Evolutionary conservation across 64 coral and sea anemone species (phyloP).

Genomic region (Hydrozoanthus tunicans): DNA sequence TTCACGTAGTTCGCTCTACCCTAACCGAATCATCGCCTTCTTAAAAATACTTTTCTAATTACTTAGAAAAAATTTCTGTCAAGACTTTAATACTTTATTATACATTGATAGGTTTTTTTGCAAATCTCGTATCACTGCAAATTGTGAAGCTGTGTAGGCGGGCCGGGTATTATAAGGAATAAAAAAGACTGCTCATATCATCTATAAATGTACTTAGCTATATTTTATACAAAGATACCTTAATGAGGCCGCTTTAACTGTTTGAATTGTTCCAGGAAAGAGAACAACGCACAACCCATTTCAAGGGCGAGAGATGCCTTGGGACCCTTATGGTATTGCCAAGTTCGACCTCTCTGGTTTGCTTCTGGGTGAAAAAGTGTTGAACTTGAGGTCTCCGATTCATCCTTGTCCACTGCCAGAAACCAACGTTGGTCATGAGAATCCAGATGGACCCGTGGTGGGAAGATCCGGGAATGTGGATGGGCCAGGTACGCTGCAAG

Average conservation of each 20-base stretch:
- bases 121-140: too few species aligned
- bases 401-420: constrained; percentile 85
- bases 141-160: too few species aligned
- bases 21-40: too few species aligned
- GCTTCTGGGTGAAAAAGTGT: constrained; percentile 79
- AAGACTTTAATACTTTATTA: too few species aligned
- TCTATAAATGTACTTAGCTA: too few species aligned
- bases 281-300: constrained; percentile 98
- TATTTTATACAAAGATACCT: background rate
- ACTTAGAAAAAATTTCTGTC: too few species aligned
- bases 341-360: constrained; percentile 88
- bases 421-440: constrained; percentile 73
- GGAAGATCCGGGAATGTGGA: constrained; percentile 87
- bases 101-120: too few species aligned
- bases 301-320: constrained; percentile 72
- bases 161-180: too few species aligned
- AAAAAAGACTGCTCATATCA: too few species aligned
- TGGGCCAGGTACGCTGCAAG: constrained; percentile 71
- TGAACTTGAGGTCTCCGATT: constrained; percentile 81
- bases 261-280: constrained; percentile 57
- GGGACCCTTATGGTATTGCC: constrained; percentile 93
- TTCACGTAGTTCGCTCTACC: too few species aligned
- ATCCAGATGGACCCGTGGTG: constrained; percentile 76
- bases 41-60: too few species aligned
- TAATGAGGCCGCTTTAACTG: background rate